Evolutionary conservation across 2,888 invertebrate species (phyloP).

Genomic region (Stenoptilia bipunctidactyla): DNA sequence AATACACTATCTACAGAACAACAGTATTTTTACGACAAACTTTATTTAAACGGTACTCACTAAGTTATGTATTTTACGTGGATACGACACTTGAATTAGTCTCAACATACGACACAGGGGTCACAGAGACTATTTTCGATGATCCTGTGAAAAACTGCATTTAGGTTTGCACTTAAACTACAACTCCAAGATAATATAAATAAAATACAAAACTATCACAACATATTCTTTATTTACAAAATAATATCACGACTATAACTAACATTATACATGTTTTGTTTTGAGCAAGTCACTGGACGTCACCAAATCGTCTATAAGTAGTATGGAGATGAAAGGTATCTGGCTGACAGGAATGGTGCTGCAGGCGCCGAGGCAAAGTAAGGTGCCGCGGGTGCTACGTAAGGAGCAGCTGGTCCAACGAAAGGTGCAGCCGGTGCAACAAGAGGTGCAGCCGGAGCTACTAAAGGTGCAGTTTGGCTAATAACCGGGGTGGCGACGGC

Average conservation of each 20-base stretch:
- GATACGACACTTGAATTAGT: too few relatives aligned
- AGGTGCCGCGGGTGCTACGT: constrained; percentile 19
- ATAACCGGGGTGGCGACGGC: constrained; percentile 78
- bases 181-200: too few relatives aligned
- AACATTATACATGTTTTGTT: constrained; percentile 20
- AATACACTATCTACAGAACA: too few relatives aligned
- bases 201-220: too few relatives aligned
- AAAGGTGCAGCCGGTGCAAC: constrained; percentile 13
- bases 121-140: too few relatives aligned
- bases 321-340: constrained; percentile 48
- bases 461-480: constrained; percentile 29
- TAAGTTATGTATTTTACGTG: too few relatives aligned
- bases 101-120: too few relatives aligned
- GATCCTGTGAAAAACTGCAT: too few relatives aligned
- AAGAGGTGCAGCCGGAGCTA: constrained; percentile 13
- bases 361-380: constrained; percentile 10
- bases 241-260: constrained; percentile 19
- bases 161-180: too few relatives aligned
- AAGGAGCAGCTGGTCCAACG: constrained; percentile 18
- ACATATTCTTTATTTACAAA: constrained; percentile 6
- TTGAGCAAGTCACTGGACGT: constrained; percentile 64
- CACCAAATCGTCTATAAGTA: constrained; percentile 54
- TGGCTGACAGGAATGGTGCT: constrained; percentile 16
- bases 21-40: too few relatives aligned
- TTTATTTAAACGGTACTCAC: too few relatives aligned